Percentiles rank a stretch among this genome's conserved stretches.
phyloP scores from a whole-genome alignment of 2,888 invertebrate species.

The Clepsis dumicolana region DNA sequence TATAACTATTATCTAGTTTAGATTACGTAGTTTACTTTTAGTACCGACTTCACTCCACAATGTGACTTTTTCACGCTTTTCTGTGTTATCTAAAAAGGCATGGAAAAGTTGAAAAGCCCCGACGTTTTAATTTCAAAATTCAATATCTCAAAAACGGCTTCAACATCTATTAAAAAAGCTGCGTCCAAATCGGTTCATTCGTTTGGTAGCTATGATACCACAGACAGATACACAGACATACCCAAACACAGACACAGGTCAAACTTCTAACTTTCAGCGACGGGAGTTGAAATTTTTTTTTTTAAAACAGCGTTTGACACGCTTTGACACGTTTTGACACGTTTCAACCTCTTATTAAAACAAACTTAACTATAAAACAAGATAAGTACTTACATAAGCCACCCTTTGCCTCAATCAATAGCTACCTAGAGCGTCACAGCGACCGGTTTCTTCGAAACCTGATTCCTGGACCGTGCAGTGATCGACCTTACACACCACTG shows the following conservation, averaged over 20 bases:
- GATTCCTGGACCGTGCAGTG: slow-evolving; percentile 62
- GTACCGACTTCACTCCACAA: not conserved
- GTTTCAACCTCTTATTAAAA: not conserved
- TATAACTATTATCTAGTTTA: slow-evolving; percentile 41
- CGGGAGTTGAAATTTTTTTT: too few species aligned
- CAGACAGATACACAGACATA: too few species aligned
- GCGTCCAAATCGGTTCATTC: too few species aligned
- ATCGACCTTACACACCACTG: slow-evolving; percentile 75
- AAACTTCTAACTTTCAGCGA: too few species aligned
- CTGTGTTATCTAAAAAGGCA: not conserved
- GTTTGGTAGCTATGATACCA: too few species aligned
- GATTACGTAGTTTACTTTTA: slow-evolving; percentile 37
- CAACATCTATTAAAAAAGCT: too few species aligned
- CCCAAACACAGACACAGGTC: too few species aligned
- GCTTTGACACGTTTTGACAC: not conserved
- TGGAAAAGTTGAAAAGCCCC: too few species aligned
- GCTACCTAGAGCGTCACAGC: slow-evolving; percentile 38
- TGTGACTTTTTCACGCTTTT: not conserved
- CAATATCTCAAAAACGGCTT: too few species aligned
- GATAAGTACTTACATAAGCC: slow-evolving; percentile 7
- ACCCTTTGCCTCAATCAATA: slow-evolving; percentile 27
- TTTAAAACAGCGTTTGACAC: too few species aligned
- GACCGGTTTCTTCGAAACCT: slow-evolving; percentile 46
- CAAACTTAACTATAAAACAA: not conserved
- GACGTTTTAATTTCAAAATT: too few species aligned